phyloP scores from a whole-genome alignment of 1,140 invertebrate species.

The Drosophila kurseongensis region DNA sequence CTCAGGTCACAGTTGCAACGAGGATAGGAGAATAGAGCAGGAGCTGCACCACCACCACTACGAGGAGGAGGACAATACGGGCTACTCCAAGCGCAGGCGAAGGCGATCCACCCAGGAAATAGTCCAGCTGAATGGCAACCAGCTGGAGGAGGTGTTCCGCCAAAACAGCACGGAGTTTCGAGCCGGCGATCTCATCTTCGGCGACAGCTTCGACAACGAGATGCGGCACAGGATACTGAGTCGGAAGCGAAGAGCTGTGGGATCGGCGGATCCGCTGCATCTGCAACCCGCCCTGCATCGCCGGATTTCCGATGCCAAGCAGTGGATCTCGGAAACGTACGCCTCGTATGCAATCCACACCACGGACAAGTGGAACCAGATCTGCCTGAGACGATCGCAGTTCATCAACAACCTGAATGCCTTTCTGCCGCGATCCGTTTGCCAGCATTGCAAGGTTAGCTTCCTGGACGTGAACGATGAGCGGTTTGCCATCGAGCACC shows the following conservation, averaged over 20 bases:
- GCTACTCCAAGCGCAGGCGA: constrained; percentile 72
- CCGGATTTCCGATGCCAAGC: constrained; percentile 88
- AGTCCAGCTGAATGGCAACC: constrained; percentile 53
- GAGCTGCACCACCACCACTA: constrained; percentile 86
- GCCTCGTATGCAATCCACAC: constrained; percentile 93
- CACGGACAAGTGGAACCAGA: constrained; percentile 90
- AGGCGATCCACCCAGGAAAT: constrained; percentile 43
- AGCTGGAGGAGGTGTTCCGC: constrained; percentile 59
- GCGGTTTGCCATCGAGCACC: constrained; percentile 91
- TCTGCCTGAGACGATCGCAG: constrained; percentile 91
- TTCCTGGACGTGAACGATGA: constrained; percentile 92
- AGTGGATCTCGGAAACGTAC: constrained; percentile 93
- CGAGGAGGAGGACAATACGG: constrained; percentile 83
- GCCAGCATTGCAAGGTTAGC: constrained; percentile 89
- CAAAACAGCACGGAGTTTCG: constrained; percentile 72
- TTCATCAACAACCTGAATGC: constrained; percentile 91
- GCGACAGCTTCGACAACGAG: constrained; percentile 82
- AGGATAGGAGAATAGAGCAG: constrained; percentile 86
- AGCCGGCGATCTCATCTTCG: constrained; percentile 80
- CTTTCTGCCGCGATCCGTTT: constrained; percentile 90
- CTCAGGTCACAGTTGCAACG: constrained; percentile 89
- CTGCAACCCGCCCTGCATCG: constrained; percentile 61
- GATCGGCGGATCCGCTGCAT: constrained; percentile 84
- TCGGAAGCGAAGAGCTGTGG: constrained; percentile 85
- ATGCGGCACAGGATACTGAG: constrained; percentile 85